Evolutionary conservation across 2,888 invertebrate species (phyloP), one percentile per base, ranked within the genome.

Genomic region (Plebejus anna): DNA sequence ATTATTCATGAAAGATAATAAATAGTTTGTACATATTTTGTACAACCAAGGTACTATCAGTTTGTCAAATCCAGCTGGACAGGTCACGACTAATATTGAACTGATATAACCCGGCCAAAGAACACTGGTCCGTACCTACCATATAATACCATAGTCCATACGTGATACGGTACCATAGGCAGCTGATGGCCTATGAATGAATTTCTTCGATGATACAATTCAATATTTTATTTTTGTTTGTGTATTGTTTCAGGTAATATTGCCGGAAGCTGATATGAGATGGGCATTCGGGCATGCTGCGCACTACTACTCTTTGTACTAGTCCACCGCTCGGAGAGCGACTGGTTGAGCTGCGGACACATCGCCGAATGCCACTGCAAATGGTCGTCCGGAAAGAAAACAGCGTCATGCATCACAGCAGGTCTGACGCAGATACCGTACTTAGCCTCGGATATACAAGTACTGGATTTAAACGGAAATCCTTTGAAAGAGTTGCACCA

Each of bases 361-460:
- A 89, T 93, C 76, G 80, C 87, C 81, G 96, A 96, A 82, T 98
- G 98, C 88, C 96, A 96, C 83, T 98, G 98, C 95, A 98, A 97
- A 91, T 98, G 98, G 98, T 96, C 97, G 4, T 97, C 97, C 72
- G 98, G 98, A 76, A 98, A 98, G 89, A 97, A 97, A 88, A 97
- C 97, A 3, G 98, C 98, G 11, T 95, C 97, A 73, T 98, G 98
- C 89, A 95, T 96, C 78, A 95, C 97, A 79, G 96, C 96, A 59
- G 96, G 96, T 32, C 94, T 98, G 79, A 96, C 95, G 76, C 94
- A 95, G 76, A 94, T 98, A 55, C 98, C 98, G 61, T 85, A 86
- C 79, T 84, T 94, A 79, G 90, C 90, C 22, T 82, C 92, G 77
- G 94, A 94, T 28, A 92, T 95, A 92, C 84, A 97, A 96, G 89